These are phyloP conservation scores for Chaunax sp. DNA, from an alignment of 2,797 vertebrate species.

Conservation along the genomic window DNA sequence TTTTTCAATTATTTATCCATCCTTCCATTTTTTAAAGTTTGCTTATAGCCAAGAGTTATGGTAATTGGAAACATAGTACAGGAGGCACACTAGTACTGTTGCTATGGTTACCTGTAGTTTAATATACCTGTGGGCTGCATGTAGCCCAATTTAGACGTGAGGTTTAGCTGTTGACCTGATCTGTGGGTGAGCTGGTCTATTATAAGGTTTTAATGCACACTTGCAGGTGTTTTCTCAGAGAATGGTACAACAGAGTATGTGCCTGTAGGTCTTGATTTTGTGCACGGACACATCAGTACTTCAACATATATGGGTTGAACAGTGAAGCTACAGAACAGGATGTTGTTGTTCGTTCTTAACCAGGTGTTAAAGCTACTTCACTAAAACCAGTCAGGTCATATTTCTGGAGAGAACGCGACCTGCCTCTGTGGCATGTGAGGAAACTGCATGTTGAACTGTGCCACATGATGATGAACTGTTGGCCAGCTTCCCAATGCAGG, in stretches of 20 bases:
- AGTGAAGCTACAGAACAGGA: background rate
- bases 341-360: slow-evolving; percentile 10
- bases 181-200: slow-evolving; percentile 1
- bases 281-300: background rate
- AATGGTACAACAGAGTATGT: background rate
- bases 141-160: slow-evolving; percentile 4
- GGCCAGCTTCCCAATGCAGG: background rate
- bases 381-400: background rate
- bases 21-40: background rate
- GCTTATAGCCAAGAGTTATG: background rate
- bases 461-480: slow-evolving; percentile 1
- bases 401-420: slow-evolving; percentile 28
- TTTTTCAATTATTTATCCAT: background rate
- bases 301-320: background rate
- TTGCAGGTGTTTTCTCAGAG: slow-evolving; percentile 8
- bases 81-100: slow-evolving; percentile 13
- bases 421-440: slow-evolving; percentile 13
- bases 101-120: slow-evolving; percentile 38
- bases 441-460: slow-evolving; percentile 4
- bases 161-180: slow-evolving; percentile 8
- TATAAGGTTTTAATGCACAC: background rate
- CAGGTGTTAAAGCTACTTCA: slow-evolving; percentile 10
- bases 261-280: background rate
- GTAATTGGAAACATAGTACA: background rate
- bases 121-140: slow-evolving; percentile 26